Evolutionary conservation across 2,888 invertebrate species (phyloP), one percentile per base, ranked within the genome.

Genomic region (Harpalus rubripes): DNA sequence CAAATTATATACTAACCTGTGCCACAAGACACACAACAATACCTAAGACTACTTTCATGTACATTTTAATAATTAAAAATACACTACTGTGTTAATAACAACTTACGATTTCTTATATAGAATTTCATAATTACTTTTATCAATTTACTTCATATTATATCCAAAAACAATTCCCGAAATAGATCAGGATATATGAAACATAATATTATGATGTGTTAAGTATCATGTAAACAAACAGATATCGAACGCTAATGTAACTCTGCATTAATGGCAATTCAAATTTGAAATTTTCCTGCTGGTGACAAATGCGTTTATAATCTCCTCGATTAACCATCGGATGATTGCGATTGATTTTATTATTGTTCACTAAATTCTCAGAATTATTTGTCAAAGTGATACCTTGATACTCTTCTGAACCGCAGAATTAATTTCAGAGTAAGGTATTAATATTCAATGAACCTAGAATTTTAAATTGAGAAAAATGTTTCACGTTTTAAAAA

Each of bases 221-320:
- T 68, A 68, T 39, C 68, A 26, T 68, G 68, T 68, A 68, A 68
- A 68, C 68, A 68, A 15, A 68, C 32, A 32, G n/a, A n/a, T n/a
- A 22, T 8, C 63, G 26, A 63, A 12, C 63, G 63, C 26, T 63
- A 26, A 63, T 63, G 63, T 63, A 63, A 26, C 26, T 7, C 15
- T 7, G 32, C 15, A 10, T 39, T 68, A 68, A 68, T 68, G 68
- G 41, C 68, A 68, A 68, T 68, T 68, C 68, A 39, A 63, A 63
- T 68, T 68, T 32, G 68, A 68, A 39, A 68, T 39, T 32, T 12
- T n/a, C 39, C 68, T n/a, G n/a, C 39, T 15, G n/a, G 12, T 68
- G 39, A 68, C 39, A 68, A 68, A 68, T 68, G 68, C 39, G 68
- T 68, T 68, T 68, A 68, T 68, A 68, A 68, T 68, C 39, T n/a